phyloP scores from a whole-genome alignment of 2,888 invertebrate genomes.

The Myopa testacea region DNA sequence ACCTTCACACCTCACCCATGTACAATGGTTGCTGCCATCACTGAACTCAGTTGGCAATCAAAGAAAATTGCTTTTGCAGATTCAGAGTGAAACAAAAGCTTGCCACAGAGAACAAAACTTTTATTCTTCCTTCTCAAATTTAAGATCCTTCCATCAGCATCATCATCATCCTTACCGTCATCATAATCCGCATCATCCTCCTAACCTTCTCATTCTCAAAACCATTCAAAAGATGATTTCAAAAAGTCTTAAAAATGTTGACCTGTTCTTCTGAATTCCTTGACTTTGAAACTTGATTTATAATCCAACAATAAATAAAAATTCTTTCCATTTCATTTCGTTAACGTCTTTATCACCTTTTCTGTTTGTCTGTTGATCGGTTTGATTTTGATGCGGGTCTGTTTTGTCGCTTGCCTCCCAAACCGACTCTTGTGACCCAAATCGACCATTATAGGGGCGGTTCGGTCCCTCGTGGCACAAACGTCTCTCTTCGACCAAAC shows the following conservation, averaged over 20 bases:
- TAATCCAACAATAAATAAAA: not conserved
- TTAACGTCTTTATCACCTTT: not conserved
- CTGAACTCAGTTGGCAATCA: slow-evolving; percentile 16
- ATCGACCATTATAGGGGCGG: too few species aligned
- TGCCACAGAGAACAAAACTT: not conserved
- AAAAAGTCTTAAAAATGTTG: too few species aligned
- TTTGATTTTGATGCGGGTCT: slow-evolving; percentile 18
- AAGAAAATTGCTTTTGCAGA: slow-evolving; percentile 34
- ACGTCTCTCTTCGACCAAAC: too few species aligned
- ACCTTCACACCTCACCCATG: not conserved
- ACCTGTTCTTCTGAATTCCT: too few species aligned
- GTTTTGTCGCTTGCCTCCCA: not conserved
- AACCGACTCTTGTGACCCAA: too few species aligned
- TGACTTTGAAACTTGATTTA: slow-evolving; percentile 9
- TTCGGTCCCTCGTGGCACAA: too few species aligned
- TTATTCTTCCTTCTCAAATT: too few species aligned
- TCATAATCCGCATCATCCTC: not conserved
- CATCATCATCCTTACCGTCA: not conserved
- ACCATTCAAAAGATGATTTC: not conserved
- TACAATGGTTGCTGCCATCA: not conserved
- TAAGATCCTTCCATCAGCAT: not conserved
- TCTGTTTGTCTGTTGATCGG: not conserved
- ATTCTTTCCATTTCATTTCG: not conserved
- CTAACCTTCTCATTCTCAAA: not conserved
- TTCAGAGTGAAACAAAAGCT: not conserved